phyloP scores from a whole-genome alignment of 2,888 invertebrate genomes.

The Drosophila ochracea region DNA sequence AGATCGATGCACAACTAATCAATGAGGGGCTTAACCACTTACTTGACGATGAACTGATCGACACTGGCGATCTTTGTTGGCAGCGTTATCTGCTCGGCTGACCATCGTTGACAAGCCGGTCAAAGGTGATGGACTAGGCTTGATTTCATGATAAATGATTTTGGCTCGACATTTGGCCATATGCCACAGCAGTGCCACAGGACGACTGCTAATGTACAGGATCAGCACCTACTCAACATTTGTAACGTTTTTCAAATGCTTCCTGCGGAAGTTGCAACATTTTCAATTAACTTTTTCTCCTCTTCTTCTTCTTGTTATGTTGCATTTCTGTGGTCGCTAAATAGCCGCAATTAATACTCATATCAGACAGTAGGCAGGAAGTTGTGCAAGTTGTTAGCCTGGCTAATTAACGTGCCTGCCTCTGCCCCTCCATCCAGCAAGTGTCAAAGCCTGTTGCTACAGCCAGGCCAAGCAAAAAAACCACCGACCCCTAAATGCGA shows the following conservation, averaged over 20 bases:
- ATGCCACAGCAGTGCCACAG: slow-evolving; percentile 48
- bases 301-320: slow-evolving; percentile 1
- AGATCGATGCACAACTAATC: slow-evolving; percentile 6
- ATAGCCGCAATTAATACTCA: slow-evolving; percentile 69
- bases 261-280: slow-evolving; percentile 71
- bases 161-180: slow-evolving; percentile 27
- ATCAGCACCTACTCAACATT: slow-evolving; percentile 57
- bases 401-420: slow-evolving; percentile 64
- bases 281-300: slow-evolving; percentile 62
- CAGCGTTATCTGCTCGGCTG: slow-evolving; percentile 12
- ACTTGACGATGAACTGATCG: slow-evolving; percentile 1
- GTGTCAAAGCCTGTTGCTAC: slow-evolving; percentile 71
- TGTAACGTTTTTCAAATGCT: slow-evolving; percentile 65
- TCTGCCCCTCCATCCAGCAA: slow-evolving; percentile 29
- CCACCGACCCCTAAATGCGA: slow-evolving; percentile 39
- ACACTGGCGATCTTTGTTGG: neutral
- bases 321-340: slow-evolving; percentile 61
- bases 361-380: slow-evolving; percentile 57
- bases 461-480: slow-evolving; percentile 5
- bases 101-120: slow-evolving; percentile 17
- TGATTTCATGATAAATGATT: slow-evolving; percentile 15
- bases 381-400: slow-evolving; percentile 53
- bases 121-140: slow-evolving; percentile 12
- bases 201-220: slow-evolving; percentile 36
- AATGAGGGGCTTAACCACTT: slow-evolving; percentile 1